These are phyloP conservation scores for Promerops cafer DNA, from an alignment of 2,113 vertebrate species.

Conservation along the genomic window DNA sequence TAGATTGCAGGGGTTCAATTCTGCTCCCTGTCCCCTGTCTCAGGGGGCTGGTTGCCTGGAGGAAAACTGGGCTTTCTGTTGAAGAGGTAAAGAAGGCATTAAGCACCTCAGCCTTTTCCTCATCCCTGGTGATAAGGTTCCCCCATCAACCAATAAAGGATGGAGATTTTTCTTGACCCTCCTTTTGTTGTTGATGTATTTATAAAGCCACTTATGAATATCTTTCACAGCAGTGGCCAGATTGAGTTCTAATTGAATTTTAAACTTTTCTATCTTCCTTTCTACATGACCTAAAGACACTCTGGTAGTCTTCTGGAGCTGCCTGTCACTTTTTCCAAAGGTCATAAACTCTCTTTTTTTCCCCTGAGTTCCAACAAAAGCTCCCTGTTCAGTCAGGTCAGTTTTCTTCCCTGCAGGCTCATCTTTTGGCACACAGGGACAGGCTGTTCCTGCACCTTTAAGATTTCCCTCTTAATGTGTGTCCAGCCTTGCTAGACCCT, in stretches of 20 bases:
- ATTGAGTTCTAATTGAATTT: neutral
- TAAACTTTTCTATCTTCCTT: neutral
- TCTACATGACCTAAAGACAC: neutral
- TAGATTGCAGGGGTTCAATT: neutral
- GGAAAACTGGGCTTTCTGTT: neutral
- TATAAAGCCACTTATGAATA: neutral
- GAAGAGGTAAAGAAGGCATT: neutral
- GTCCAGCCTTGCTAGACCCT: neutral
- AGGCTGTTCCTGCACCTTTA: neutral
- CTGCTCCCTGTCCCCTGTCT: neutral
- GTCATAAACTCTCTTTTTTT: neutral
- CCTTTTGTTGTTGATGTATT: neutral
- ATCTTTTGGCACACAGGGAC: neutral
- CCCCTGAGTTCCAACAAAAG: neutral
- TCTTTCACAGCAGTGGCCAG: neutral
- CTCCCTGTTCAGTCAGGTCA: neutral
- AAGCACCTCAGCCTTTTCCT: neutral
- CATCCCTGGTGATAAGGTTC: neutral
- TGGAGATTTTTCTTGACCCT: neutral
- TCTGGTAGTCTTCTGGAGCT: neutral
- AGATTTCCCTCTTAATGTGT: neutral
- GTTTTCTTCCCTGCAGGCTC: neutral
- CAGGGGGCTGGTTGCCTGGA: neutral
- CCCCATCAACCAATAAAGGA: neutral
- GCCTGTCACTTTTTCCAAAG: neutral